phyloP scores from a whole-genome alignment of 2,113 vertebrate genomes.

The Gymnorhina tibicen region DNA sequence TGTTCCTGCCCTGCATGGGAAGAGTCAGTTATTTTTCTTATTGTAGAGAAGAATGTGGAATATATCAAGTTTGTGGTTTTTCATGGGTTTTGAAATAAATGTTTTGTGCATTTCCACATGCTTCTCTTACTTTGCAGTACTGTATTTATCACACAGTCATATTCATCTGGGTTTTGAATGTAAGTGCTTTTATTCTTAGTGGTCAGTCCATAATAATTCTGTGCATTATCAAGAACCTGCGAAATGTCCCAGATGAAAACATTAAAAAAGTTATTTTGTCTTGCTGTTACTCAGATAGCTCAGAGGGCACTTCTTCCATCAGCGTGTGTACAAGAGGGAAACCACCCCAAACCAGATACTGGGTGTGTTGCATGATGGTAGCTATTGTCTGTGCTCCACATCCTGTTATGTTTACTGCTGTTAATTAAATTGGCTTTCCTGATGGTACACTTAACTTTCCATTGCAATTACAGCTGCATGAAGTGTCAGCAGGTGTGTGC shows the following conservation, averaged over 20 bases:
- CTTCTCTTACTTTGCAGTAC: not conserved
- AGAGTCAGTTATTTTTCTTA: not conserved
- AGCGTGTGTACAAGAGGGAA: not conserved
- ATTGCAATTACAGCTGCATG: slow-evolving; percentile 10
- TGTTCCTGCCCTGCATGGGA: not conserved
- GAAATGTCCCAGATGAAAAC: not conserved
- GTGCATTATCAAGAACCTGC: not conserved
- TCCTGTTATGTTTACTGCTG: slow-evolving; percentile 19
- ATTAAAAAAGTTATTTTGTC: not conserved
- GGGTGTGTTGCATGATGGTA: not conserved
- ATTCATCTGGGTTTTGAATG: not conserved
- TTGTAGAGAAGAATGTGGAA: not conserved
- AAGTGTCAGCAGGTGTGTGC: slow-evolving; percentile 40
- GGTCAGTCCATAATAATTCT: not conserved
- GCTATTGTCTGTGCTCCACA: not conserved
- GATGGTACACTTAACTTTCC: not conserved
- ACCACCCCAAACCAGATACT: not conserved
- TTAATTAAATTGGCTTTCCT: slow-evolving; percentile 40
- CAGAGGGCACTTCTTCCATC: not conserved
- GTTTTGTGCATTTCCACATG: not conserved
- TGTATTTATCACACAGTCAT: not conserved
- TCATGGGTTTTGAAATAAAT: not conserved
- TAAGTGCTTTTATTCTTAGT: not conserved
- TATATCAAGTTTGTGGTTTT: not conserved
- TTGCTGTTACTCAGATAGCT: not conserved